phyloP scores from a whole-genome alignment of 2,888 invertebrate genomes.

The Lochmaea capreae region DNA sequence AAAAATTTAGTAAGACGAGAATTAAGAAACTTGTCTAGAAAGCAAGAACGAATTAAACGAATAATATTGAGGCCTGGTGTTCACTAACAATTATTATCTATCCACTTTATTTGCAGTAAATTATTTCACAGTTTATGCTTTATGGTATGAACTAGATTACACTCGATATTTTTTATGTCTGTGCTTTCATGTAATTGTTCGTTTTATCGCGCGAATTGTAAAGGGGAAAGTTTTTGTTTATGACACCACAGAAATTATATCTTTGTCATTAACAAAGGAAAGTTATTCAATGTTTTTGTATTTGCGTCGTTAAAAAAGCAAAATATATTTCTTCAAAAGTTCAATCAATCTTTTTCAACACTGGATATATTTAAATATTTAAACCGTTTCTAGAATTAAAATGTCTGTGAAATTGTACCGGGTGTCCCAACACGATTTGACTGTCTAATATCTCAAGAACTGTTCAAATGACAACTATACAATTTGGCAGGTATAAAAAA shows the following conservation, averaged over 20 bases:
- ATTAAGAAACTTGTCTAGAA: background rate
- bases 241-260: background rate
- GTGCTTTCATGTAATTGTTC: too few relatives aligned
- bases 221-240: slow-evolving; percentile 5
- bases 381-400: too few relatives aligned
- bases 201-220: background rate
- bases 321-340: too few relatives aligned
- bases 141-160: slow-evolving; percentile 1
- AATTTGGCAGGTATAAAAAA: too few relatives aligned
- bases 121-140: background rate
- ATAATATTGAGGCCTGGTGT: background rate
- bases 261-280: background rate
- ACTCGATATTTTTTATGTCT: too few relatives aligned
- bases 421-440: too few relatives aligned
- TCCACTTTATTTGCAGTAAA: background rate
- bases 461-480: too few relatives aligned
- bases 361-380: too few relatives aligned
- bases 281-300: background rate
- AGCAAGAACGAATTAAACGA: background rate
- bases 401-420: too few relatives aligned
- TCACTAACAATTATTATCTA: background rate
- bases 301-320: too few relatives aligned
- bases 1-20: background rate
- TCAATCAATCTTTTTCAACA: too few relatives aligned
- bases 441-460: too few relatives aligned